These are phyloP conservation scores for Agonum fuliginosum DNA, from an alignment of 2,888 invertebrate genomes.

Conservation along the genomic window DNA sequence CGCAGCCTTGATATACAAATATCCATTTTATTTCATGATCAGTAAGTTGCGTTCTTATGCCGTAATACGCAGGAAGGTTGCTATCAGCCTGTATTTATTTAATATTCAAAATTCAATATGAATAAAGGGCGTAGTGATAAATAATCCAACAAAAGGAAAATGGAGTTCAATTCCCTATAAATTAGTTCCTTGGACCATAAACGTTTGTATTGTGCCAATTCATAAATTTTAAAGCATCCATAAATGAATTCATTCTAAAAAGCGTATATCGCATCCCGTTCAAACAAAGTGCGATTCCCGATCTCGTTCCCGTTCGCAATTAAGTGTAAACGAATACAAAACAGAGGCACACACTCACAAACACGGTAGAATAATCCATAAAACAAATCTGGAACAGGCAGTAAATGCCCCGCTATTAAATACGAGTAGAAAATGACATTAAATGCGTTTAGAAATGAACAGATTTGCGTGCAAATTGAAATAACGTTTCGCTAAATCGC, in stretches of 20 bases:
- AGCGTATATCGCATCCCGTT: constrained; percentile 2
- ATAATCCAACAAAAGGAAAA: not conserved
- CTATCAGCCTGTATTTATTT: too few species aligned
- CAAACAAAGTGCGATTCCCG: not conserved
- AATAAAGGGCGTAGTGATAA: too few species aligned
- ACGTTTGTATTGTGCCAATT: constrained; percentile 1
- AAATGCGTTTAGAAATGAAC: constrained; percentile 43
- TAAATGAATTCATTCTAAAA: constrained; percentile 27
- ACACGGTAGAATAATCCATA: constrained; percentile 39
- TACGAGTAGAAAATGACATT: constrained; percentile 34
- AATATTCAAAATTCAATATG: too few species aligned
- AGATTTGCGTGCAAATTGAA: constrained; percentile 43
- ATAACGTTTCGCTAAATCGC: constrained; percentile 27
- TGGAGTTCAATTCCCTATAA: not conserved
- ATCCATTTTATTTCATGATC: too few species aligned
- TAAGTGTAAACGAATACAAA: constrained; percentile 38
- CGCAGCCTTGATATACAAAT: too few species aligned
- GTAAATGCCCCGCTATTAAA: constrained; percentile 39
- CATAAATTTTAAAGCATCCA: constrained; percentile 12
- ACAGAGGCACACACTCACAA: constrained; percentile 13
- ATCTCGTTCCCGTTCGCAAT: constrained; percentile 24
- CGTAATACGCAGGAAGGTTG: too few species aligned
- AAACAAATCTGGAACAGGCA: constrained; percentile 49
- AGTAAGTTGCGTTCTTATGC: too few species aligned
- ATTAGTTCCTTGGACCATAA: constrained; percentile 7